A percentile compares a stretch with the other conserved stretches of the same genome.
Evolutionary conservation across 2,797 vertebrate species (phyloP).

Genomic region (Buphagus erythrorhynchus): DNA sequence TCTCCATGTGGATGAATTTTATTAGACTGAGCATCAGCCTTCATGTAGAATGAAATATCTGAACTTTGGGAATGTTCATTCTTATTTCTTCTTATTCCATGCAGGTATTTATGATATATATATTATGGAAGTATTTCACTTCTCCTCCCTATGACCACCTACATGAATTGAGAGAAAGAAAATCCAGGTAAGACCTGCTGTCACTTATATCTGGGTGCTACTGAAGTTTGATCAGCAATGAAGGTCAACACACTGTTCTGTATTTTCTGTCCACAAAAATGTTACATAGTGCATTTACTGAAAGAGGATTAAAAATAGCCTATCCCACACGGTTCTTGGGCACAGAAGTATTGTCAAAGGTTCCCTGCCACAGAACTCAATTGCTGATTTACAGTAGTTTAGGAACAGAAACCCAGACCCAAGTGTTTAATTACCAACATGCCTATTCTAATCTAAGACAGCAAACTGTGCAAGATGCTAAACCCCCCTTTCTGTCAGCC

Average conservation of each 20-base stretch:
- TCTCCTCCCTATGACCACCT: background rate
- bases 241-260: background rate
- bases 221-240: constrained; percentile 20
- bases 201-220: background rate
- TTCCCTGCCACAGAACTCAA: background rate
- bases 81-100: constrained; percentile 3
- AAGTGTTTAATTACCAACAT: constrained; percentile 10
- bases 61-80: background rate
- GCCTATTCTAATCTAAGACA: background rate
- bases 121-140: background rate
- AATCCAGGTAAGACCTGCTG: constrained; percentile 22
- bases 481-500: background rate
- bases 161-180: background rate
- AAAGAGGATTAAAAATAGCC: background rate
- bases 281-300: background rate
- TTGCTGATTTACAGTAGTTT: background rate
- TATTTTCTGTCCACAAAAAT: constrained; percentile 27
- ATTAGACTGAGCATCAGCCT: background rate
- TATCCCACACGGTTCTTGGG: background rate
- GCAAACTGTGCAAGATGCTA: background rate
- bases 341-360: background rate
- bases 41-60: background rate
- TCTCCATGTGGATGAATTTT: background rate
- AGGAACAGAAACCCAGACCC: constrained; percentile 2
- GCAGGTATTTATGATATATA: background rate